phyloP scores from a whole-genome alignment of 2,888 invertebrate species.

The Phengaris arion region DNA sequence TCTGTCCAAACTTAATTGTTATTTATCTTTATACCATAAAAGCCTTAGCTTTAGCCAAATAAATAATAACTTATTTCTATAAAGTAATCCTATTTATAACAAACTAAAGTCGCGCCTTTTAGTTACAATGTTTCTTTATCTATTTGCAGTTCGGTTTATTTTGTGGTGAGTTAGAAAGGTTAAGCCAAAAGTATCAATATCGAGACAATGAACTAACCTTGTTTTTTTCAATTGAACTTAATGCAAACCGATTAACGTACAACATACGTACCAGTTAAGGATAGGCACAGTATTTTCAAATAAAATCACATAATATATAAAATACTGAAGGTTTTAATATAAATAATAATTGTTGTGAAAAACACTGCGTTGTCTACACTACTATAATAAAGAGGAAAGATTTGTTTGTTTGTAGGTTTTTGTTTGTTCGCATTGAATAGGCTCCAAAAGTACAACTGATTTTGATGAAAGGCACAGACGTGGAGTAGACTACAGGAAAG shows the following conservation, averaged over 20 bases:
- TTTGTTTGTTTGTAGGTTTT: no score
- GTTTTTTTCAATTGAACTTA: conserved; percentile 27
- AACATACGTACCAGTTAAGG: background rate
- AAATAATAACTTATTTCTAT: background rate
- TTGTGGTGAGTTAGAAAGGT: conserved; percentile 36
- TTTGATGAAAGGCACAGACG: no score
- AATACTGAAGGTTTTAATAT: no score
- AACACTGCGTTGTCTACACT: no score
- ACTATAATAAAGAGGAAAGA: no score
- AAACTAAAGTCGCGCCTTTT: background rate
- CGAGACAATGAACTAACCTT: conserved; percentile 40
- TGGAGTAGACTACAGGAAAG: no score
- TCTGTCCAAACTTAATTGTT: background rate
- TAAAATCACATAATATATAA: no score
- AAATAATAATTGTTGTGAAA: no score
- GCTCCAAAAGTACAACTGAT: no score
- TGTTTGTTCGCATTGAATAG: no score
- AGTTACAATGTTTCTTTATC: background rate
- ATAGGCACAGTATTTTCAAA: background rate
- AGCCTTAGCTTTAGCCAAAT: background rate
- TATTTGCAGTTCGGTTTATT: background rate
- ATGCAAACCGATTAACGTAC: conserved; percentile 4
- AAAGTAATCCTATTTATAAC: background rate
- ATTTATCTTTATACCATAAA: background rate
- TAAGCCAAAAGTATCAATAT: conserved; percentile 36